Conservation (phyloP, 2,113 vertebrate genomes). For the Pteronura brasiliensis region DNA sequence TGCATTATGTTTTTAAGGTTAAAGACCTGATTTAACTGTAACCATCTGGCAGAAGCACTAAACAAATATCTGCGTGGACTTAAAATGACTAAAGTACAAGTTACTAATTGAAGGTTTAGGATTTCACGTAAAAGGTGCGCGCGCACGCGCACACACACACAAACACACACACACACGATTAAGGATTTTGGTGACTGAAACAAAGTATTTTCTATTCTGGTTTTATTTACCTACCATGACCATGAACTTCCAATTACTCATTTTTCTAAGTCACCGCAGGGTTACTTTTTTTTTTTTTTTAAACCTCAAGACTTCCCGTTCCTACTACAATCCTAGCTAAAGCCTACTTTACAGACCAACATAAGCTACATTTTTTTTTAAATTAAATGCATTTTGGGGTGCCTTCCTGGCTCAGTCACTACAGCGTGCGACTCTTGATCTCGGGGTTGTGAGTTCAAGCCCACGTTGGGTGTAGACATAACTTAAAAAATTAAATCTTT, state of each 20-base stretch:
- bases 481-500: background rate
- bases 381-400: background rate
- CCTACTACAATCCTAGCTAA: background rate
- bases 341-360: background rate
- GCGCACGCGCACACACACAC: background rate
- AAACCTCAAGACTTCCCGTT: background rate
- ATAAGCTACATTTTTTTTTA: background rate
- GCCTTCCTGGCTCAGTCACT: background rate
- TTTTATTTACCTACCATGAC: background rate
- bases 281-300: background rate
- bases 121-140: background rate
- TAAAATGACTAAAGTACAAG: slow-evolving; percentile 52
- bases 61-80: slow-evolving; percentile 19
- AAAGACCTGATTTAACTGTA: slow-evolving; percentile 50
- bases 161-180: background rate
- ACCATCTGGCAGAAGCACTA: slow-evolving; percentile 11
- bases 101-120: slow-evolving; percentile 15
- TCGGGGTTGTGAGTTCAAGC: background rate
- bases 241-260: background rate
- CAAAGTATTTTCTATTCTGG: background rate
- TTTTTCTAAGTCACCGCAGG: background rate
- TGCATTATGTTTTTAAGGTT: background rate
- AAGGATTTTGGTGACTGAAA: background rate
- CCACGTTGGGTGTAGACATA: background rate
- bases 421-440: background rate